Percentiles rank a stretch among this genome's conserved stretches.
These are phyloP conservation scores for Leptopilina syphax DNA, from an alignment of 2,888 invertebrate genomes.

Conservation along the genomic window DNA sequence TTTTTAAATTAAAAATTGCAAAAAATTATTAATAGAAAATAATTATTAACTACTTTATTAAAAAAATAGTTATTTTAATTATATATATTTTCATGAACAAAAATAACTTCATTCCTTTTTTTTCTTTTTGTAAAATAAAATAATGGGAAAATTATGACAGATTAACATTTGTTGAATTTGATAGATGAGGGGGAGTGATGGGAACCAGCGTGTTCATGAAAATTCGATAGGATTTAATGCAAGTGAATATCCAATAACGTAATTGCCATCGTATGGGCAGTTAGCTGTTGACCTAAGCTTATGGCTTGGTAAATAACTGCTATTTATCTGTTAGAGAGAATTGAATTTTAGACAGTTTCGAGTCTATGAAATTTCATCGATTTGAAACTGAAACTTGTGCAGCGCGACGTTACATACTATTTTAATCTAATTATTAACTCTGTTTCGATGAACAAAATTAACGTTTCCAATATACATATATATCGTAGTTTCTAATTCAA, in stretches of 20 bases:
- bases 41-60: no score
- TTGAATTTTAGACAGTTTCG: slow-evolving; percentile 21
- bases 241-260: slow-evolving; percentile 21
- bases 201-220: not conserved
- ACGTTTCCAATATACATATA: not conserved
- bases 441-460: not conserved
- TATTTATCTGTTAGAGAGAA: slow-evolving; percentile 18
- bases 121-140: no score
- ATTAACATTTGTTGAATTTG: slow-evolving; percentile 8
- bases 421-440: not conserved
- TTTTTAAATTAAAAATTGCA: no score
- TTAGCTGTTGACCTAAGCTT: slow-evolving; percentile 31
- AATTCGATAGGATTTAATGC: slow-evolving; percentile 5
- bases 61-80: no score
- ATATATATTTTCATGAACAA: no score
- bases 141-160: not conserved
- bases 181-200: not conserved
- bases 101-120: no score
- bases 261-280: slow-evolving; percentile 31
- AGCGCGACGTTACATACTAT: not conserved
- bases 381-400: slow-evolving; percentile 4
- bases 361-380: slow-evolving; percentile 16
- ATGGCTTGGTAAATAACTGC: slow-evolving; percentile 25
- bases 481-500: not conserved
- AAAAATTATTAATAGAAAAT: no score